A percentile compares a stretch with the other conserved stretches of the same genome.
phyloP scores from a whole-genome alignment of 2,888 invertebrate genomes.

The Eupithecia pulchellata region DNA sequence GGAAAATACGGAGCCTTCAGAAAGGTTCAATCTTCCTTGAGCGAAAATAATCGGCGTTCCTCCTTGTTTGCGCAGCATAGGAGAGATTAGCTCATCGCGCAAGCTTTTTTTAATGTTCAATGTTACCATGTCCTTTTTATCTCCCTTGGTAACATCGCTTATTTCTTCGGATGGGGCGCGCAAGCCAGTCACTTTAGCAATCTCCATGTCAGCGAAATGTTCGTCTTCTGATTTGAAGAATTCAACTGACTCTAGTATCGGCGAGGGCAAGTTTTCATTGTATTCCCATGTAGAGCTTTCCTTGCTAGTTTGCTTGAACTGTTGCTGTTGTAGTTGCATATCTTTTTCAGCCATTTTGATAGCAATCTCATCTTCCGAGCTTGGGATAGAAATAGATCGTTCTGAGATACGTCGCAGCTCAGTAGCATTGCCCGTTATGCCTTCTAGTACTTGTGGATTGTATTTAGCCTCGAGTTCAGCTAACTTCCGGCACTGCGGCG shows the following conservation, averaged over 20 bases:
- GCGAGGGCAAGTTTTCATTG: conserved; percentile 87
- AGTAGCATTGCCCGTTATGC: conserved; percentile 86
- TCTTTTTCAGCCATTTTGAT: conserved; percentile 80
- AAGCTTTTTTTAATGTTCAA: conserved; percentile 82
- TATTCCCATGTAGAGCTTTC: conserved; percentile 87
- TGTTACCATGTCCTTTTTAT: conserved; percentile 63
- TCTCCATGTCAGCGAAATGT: conserved; percentile 82
- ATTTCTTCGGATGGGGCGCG: conserved; percentile 68
- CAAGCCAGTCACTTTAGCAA: conserved; percentile 83
- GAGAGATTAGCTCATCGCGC: conserved; percentile 89
- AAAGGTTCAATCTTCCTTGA: conserved; percentile 91
- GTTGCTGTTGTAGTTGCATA: conserved; percentile 40
- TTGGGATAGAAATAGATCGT: conserved; percentile 90
- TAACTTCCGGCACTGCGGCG: conserved; percentile 89
- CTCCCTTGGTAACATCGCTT: conserved; percentile 58
- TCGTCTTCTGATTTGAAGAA: conserved; percentile 87
- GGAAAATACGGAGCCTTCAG: conserved; percentile 93
- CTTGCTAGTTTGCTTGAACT: conserved; percentile 74
- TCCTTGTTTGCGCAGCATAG: conserved; percentile 89
- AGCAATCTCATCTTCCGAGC: conserved; percentile 90
- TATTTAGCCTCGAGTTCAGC: conserved; percentile 88
- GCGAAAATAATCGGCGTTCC: conserved; percentile 92
- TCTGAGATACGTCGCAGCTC: conserved; percentile 90
- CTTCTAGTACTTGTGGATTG: conserved; percentile 87
- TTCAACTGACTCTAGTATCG: conserved; percentile 86